Conservation (phyloP, 2,113 vertebrate species). For the Lampris incognitus region DNA sequence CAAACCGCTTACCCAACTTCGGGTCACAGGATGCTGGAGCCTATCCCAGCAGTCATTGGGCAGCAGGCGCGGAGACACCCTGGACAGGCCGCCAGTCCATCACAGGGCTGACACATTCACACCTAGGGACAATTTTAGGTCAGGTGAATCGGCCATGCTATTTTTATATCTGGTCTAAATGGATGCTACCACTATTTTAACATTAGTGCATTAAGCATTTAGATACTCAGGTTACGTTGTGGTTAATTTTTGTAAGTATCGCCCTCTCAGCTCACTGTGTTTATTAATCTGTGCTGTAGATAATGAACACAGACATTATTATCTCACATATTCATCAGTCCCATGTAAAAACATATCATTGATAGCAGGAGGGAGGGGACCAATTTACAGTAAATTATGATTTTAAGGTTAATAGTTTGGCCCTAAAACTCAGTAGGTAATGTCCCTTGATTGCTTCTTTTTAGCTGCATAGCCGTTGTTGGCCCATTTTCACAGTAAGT, state of each 20-base stretch:
- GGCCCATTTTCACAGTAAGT: neutral
- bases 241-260: neutral
- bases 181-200: neutral
- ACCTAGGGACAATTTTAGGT: too few relatives aligned
- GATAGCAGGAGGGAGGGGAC: slow-evolving; percentile 8
- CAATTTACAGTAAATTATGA: slow-evolving; percentile 28
- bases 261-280: neutral
- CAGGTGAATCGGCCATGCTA: too few relatives aligned
- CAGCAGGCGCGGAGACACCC: too few relatives aligned
- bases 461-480: neutral
- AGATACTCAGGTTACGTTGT: neutral
- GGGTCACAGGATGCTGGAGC: too few relatives aligned
- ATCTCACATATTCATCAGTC: slow-evolving; percentile 24
- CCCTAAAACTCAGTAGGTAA: slow-evolving; percentile 4
- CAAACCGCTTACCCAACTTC: too few relatives aligned
- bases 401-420: slow-evolving; percentile 36
- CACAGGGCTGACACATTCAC: too few relatives aligned
- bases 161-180: too few relatives aligned
- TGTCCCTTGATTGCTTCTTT: slow-evolving; percentile 16
- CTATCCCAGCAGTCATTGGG: too few relatives aligned
- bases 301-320: slow-evolving; percentile 36
- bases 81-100: too few relatives aligned
- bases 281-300: neutral
- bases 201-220: neutral
- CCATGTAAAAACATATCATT: slow-evolving; percentile 28